These are phyloP conservation scores for Clostera curtula DNA, from an alignment of 2,888 invertebrate species.

Conservation along the genomic window DNA sequence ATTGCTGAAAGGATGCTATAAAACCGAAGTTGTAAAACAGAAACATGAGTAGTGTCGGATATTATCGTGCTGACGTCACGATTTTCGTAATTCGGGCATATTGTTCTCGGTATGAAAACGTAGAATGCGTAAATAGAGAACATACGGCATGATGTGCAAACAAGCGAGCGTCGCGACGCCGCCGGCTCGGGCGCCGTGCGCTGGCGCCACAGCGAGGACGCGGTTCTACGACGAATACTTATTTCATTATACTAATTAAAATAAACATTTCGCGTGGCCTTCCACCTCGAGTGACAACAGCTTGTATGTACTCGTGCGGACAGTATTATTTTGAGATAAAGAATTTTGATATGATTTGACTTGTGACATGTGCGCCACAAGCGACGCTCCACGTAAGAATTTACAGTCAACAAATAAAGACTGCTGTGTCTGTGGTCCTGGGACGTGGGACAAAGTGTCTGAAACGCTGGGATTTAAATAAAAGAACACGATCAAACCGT, in stretches of 20 bases:
- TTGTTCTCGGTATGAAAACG: constrained; percentile 51
- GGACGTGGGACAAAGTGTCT: too few relatives aligned
- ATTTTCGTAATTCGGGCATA: constrained; percentile 34
- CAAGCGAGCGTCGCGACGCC: constrained; percentile 47
- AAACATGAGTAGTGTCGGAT: constrained; percentile 18
- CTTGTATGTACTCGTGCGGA: neutral
- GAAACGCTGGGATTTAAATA: too few relatives aligned
- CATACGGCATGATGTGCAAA: constrained; percentile 58
- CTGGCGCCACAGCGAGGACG: constrained; percentile 35
- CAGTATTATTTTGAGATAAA: neutral
- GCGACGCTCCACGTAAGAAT: too few relatives aligned
- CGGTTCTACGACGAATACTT: constrained; percentile 30
- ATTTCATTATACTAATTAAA: constrained; percentile 33
- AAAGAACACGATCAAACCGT: too few relatives aligned
- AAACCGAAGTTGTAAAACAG: constrained; percentile 16
- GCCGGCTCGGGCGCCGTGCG: constrained; percentile 27
- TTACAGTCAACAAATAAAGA: too few relatives aligned
- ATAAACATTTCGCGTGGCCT: constrained; percentile 16
- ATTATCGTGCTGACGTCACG: constrained; percentile 27
- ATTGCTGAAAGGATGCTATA: constrained; percentile 14
- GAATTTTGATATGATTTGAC: too few relatives aligned
- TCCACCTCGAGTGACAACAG: constrained; percentile 12
- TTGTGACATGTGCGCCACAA: too few relatives aligned
- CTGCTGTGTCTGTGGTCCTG: too few relatives aligned
- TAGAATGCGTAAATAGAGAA: constrained; percentile 63